Conservation (phyloP, 2,797 vertebrate genomes). For the Scyliorhinus canicula region DNA sequence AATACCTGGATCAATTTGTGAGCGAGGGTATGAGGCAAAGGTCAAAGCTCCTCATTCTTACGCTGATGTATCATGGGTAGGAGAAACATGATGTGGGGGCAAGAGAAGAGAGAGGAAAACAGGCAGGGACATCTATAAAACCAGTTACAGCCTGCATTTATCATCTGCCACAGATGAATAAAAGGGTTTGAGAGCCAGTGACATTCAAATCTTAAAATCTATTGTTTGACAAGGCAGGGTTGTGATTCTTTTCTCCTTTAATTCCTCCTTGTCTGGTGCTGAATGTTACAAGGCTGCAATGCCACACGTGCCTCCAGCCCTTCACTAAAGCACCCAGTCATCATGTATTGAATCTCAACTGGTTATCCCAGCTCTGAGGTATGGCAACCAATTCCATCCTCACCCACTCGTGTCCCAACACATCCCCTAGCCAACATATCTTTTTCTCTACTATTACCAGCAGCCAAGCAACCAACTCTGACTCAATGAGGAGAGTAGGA, state of each 20-base stretch:
- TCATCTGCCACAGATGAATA: neutral
- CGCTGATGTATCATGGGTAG: neutral
- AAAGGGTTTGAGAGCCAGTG: neutral
- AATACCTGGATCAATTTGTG: neutral
- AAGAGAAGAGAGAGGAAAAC: neutral
- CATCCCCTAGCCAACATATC: neutral
- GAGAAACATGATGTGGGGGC: neutral
- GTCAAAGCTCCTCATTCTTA: neutral
- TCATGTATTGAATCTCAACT: neutral
- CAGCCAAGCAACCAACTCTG: neutral
- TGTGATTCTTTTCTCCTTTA: neutral
- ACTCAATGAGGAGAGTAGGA: neutral
- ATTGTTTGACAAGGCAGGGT: neutral
- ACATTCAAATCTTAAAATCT: neutral
- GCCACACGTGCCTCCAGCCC: neutral
- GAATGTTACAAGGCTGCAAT: neutral
- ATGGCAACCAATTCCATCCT: neutral
- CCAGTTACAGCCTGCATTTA: neutral
- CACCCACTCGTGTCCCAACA: neutral
- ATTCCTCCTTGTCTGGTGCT: neutral
- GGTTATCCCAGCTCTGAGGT: neutral
- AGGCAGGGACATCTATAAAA: neutral
- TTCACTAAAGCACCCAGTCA: neutral
- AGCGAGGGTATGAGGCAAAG: neutral
- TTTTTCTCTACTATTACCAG: neutral